Conservation (phyloP, 2,113 vertebrate species). For the Leptocoma aspasia region DNA sequence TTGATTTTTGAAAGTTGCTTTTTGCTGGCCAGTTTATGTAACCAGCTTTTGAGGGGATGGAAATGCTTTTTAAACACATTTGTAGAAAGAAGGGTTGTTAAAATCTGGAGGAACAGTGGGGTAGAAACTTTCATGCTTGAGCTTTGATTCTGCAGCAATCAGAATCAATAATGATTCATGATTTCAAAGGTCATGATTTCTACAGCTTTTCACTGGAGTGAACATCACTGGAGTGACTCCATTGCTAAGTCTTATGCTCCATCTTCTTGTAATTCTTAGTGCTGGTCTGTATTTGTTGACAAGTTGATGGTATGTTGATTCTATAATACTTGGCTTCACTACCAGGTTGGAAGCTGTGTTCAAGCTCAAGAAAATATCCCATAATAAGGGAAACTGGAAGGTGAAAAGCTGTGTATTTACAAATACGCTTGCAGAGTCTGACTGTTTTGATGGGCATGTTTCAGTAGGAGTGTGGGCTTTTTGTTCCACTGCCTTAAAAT, state of each 20-base stretch:
- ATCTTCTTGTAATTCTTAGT: not conserved
- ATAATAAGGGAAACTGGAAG: not conserved
- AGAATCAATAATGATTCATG: too few species aligned
- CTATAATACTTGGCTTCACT: not conserved
- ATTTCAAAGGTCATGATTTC: not conserved
- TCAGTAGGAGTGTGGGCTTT: not conserved
- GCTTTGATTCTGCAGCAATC: not conserved
- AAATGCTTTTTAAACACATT: not conserved
- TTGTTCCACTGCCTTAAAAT: not conserved
- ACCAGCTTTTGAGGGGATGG: not conserved
- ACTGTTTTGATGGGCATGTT: not conserved
- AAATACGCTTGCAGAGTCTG: not conserved
- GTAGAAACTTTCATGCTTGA: not conserved
- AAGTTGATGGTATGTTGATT: not conserved
- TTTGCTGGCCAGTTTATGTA: not conserved
- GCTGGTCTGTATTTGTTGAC: not conserved
- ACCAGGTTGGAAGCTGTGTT: not conserved
- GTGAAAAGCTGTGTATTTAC: not conserved
- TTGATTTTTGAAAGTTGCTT: not conserved
- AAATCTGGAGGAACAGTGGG: not conserved
- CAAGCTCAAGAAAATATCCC: not conserved
- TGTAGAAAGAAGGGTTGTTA: not conserved
- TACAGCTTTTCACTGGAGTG: not conserved
- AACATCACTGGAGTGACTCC: not conserved
- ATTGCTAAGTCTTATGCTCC: not conserved